phyloP scores from a whole-genome alignment of 2,113 vertebrate genomes.

The Xyrauchen texanus region DNA sequence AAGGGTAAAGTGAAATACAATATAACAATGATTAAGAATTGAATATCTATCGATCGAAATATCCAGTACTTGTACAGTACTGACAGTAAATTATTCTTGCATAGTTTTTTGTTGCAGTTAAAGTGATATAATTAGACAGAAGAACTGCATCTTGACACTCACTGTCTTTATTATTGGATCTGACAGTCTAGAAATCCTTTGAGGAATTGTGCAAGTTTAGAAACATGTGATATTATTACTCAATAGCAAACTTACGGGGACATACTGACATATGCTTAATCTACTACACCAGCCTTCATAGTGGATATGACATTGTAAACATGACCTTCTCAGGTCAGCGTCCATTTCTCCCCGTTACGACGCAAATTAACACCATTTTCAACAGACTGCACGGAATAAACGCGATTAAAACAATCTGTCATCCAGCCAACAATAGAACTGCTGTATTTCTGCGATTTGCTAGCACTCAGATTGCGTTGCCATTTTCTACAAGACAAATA shows the following conservation, averaged over 20 bases:
- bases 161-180: too few species aligned
- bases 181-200: constrained; percentile 15
- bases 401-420: not conserved
- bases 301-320: constrained; percentile 57
- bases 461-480: too few species aligned
- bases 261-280: not conserved
- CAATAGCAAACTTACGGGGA: not conserved
- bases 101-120: too few species aligned
- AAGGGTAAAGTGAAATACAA: too few species aligned
- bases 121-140: too few species aligned
- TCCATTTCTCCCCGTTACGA: not conserved
- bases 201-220: constrained; percentile 14
- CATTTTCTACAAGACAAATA: too few species aligned
- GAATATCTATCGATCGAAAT: too few species aligned
- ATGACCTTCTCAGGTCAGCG: constrained; percentile 51
- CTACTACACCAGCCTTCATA: not conserved
- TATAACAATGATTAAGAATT: too few species aligned
- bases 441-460: not conserved
- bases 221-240: not conserved
- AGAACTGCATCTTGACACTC: too few species aligned
- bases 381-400: not conserved
- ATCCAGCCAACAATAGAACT: constrained; percentile 35
- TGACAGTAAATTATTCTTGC: too few species aligned
- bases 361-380: not conserved
- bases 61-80: too few species aligned